These are phyloP conservation scores for Pygathrix nemaeus DNA, from an alignment of 2,113 vertebrate genomes.

Conservation along the genomic window DNA sequence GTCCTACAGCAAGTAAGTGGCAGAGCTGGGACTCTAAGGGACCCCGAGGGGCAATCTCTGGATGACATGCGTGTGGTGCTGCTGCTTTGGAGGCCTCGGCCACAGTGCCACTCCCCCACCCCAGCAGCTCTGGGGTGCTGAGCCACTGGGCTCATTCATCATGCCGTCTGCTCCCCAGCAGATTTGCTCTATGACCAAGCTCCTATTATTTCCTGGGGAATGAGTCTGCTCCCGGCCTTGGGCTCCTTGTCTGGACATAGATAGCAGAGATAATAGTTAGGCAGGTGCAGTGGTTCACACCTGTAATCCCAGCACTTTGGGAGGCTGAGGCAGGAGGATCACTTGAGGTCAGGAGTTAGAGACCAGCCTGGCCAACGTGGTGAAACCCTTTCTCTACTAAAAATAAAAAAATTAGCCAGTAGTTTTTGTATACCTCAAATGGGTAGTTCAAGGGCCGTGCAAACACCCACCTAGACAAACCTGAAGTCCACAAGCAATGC, in stretches of 20 bases:
- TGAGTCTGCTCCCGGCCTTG: too few species aligned
- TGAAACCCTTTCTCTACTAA: too few species aligned
- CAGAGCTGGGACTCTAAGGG: neutral
- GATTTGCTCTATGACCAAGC: too few species aligned
- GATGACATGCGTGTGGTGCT: neutral
- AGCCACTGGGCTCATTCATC: neutral
- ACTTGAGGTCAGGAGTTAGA: too few species aligned
- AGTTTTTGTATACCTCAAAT: neutral
- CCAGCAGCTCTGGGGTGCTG: neutral
- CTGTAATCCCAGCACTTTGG: too few species aligned
- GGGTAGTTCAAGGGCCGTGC: neutral
- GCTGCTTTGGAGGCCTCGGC: neutral
- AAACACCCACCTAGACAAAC: neutral
- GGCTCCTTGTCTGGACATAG: too few species aligned
- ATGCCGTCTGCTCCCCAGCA: neutral
- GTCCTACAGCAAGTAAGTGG: neutral
- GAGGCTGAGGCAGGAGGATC: too few species aligned
- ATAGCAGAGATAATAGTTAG: too few species aligned
- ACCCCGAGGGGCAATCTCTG: neutral
- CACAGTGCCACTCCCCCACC: fast-evolving
- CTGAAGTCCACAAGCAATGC: neutral
- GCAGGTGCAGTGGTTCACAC: too few species aligned
- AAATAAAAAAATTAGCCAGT: too few species aligned
- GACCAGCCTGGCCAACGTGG: too few species aligned
- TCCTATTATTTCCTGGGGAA: too few species aligned